Conservation (phyloP, 2,888 invertebrate species). For the Cephus spinipes region DNA sequence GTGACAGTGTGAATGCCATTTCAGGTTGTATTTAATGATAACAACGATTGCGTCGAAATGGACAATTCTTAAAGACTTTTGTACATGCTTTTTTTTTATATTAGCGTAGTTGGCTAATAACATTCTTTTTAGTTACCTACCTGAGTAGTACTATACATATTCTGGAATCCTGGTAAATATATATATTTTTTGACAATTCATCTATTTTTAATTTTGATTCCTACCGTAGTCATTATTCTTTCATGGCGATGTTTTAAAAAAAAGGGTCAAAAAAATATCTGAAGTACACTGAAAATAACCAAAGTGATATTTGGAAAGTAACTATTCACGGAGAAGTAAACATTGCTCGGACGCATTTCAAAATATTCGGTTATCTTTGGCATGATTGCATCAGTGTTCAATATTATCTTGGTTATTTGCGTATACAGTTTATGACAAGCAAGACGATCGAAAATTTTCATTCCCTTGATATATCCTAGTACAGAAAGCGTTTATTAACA, state of each 20-base stretch:
- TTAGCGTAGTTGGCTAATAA: not conserved
- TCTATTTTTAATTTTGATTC: slow-evolving; percentile 1
- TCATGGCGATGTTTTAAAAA: not conserved
- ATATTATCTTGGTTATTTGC: not conserved
- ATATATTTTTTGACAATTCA: slow-evolving; percentile 3
- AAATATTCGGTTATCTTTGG: not conserved
- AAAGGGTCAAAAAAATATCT: not conserved
- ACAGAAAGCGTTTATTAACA: not conserved
- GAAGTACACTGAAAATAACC: not conserved
- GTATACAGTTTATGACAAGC: not conserved
- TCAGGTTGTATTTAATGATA: not conserved
- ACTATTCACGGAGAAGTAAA: not conserved
- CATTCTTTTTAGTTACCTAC: slow-evolving; percentile 8
- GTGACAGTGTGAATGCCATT: not conserved
- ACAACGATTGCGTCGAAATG: not conserved
- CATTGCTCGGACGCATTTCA: not conserved
- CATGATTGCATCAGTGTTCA: not conserved
- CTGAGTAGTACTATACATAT: not conserved
- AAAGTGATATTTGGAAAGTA: not conserved
- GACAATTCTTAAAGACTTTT: not conserved
- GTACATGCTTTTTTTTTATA: not conserved
- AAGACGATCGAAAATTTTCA: not conserved
- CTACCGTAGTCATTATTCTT: not conserved
- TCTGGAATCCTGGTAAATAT: not conserved
- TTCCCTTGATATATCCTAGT: not conserved